phyloP scores from a whole-genome alignment of 2,113 vertebrate species.

The Heptranchias perlo region DNA sequence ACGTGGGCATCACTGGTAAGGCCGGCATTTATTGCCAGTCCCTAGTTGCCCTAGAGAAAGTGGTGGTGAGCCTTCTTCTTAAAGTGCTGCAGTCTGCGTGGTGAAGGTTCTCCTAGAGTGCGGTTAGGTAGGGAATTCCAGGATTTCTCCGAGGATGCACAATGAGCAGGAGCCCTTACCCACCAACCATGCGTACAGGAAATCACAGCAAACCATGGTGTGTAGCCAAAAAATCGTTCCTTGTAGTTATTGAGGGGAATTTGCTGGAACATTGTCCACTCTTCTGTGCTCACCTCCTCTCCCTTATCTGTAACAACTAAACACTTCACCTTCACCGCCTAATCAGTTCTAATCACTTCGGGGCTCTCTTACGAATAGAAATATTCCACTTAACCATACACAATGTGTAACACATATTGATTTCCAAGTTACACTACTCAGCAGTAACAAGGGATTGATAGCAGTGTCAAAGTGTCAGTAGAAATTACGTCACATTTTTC shows the following conservation, averaged over 20 bases:
- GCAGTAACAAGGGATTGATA: constrained; percentile 31
- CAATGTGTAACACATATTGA: constrained; percentile 13
- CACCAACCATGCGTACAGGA: too few species aligned
- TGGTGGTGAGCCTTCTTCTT: neutral
- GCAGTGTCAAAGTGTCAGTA: constrained; percentile 1
- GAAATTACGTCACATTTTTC: constrained; percentile 13
- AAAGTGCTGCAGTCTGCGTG: neutral
- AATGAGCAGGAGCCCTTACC: neutral
- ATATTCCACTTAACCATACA: neutral
- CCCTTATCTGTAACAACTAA: neutral
- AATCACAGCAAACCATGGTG: too few species aligned
- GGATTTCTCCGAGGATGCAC: too few species aligned
- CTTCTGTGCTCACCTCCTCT: neutral
- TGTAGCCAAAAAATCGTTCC: neutral
- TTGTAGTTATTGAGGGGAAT: neutral
- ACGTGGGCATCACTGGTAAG: neutral
- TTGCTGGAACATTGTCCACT: neutral
- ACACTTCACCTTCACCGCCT: neutral
- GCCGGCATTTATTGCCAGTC: neutral
- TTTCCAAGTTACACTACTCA: constrained; percentile 8
- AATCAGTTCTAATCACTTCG: constrained; percentile 18
- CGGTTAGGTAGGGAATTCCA: neutral
- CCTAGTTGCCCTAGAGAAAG: neutral
- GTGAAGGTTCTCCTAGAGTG: neutral
- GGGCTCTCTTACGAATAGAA: neutral